Evolutionary conservation across 2,888 invertebrate genomes (phyloP).

Genomic region (Norana najaformis): DNA sequence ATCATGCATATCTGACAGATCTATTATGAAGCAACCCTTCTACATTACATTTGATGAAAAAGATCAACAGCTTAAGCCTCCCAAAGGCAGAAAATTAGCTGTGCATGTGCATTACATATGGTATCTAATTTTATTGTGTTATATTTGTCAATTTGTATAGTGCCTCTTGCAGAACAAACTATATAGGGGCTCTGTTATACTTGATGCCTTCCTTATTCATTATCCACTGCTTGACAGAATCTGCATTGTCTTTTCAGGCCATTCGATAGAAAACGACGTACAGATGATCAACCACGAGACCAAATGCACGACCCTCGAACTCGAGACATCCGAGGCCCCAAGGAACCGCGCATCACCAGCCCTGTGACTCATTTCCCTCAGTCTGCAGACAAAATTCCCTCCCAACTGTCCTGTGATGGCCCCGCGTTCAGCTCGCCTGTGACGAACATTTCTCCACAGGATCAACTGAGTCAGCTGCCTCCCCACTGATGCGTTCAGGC

Average conservation of each 20-base stretch:
- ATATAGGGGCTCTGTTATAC: too few relatives aligned
- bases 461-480: neutral
- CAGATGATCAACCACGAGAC: neutral
- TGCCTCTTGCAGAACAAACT: too few relatives aligned
- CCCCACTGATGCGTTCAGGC: neutral
- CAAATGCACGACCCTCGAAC: constrained; percentile 9
- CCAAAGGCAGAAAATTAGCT: too few relatives aligned
- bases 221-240: too few relatives aligned
- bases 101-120: too few relatives aligned
- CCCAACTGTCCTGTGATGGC: neutral
- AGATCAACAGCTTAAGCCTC: too few relatives aligned
- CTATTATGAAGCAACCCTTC: too few relatives aligned
- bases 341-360: neutral
- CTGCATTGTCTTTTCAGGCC: neutral
- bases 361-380: neutral
- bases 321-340: neutral
- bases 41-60: too few relatives aligned
- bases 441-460: constrained; percentile 1
- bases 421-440: neutral
- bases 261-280: neutral
- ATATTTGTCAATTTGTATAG: too few relatives aligned
- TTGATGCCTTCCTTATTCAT: too few relatives aligned
- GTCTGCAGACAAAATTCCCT: neutral
- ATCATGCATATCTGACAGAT: too few relatives aligned
- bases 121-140: too few relatives aligned